Evolutionary conservation across 2,113 vertebrate genomes (phyloP), one percentile per base, ranked within the genome.

Genomic region (Oncorhynchus masou): DNA sequence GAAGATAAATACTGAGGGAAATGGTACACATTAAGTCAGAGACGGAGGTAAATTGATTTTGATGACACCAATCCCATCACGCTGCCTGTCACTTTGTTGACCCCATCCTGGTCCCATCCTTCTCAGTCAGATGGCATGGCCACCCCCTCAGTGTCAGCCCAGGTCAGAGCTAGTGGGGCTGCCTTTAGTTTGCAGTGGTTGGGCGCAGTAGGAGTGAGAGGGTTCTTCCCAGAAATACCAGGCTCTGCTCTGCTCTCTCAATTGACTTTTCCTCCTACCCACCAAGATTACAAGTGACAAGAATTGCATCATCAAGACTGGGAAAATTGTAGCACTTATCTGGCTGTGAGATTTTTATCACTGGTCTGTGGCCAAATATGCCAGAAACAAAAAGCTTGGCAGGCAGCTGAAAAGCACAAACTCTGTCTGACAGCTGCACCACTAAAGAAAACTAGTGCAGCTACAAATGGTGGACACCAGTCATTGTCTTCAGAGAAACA

Each of bases 211-310:
- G 25, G 49, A 29, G 2, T 20, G 25, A 13, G 39, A 12, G 4
- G 25, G 70, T 24, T 29, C 62, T 29, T 65, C 71, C 79, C 66
- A 82, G 70, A 79, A 62, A 79, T 62, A 79, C 81, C 76, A 45
- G 68, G 51, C 3, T 54, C 16, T 54, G 15, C 51, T 54, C 51
- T 54, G 51, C 74, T 70, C 80, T 81, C 73, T 25, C 75, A 71
- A 90, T 79, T 69, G 65, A 11, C 39, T 11, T 45, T 45, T 45
- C 9, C 45, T 59, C 70, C 75, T 76, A 31, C 81, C 65, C 60
- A 74, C 65, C 54, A 74, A 67, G 70, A 75, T 74, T 62, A 72
- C 45, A 65, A 12, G 66, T 73, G 79, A 77, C 65, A 72, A 59
- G n/a, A 51, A n/a, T 34, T 48, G 45, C 8, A 51, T 74, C 9